Evolutionary conservation across 2,797 vertebrate species (phyloP), one percentile per base, ranked within the genome.

Genomic region (Erpetoichthys calabaricus): DNA sequence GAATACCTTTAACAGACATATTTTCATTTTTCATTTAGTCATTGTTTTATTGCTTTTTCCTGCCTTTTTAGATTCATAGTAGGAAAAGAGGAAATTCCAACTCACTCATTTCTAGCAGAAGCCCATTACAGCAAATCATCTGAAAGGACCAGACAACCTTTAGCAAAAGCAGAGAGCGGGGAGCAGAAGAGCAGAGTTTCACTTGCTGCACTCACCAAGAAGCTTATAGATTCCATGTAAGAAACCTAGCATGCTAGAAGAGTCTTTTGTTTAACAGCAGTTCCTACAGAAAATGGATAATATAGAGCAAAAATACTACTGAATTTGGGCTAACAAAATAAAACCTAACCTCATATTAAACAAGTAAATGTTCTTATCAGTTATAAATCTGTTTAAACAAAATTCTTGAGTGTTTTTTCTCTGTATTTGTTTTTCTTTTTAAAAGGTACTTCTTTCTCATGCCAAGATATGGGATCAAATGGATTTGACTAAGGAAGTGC

Each of bases 1-100:
- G 25, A 2, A 25, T 25, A 25, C 25, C 25, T 25, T 25, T 25
- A 25, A 25, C 25, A 25, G 25, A 25, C 25, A 25, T 25, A 25
- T 25, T 25, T 25, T 25, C 25, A 25, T 25, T 2, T 25, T 25
- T 25, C 25, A 25, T 25, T 25, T 25, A 25, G 25, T 25, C 1
- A 25, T 25, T 25, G 25, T 25, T 25, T 25, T 25, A 25, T 25
- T 25, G 25, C 25, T 25, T 25, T 25, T 6, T 4, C 0, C 56
- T 53, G 45, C 51, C 25, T 44, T 56, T 8, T 54, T 78, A 98
- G 95, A 69, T 98, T 99, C 74, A 92, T 99, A 63, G 89, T 97
- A 45, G 94, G 92, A 5, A 97, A 95, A 69, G 94, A 97, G 75
- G 95, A 99, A 83, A 91, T 97, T 53, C 94, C 92, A 8, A 83